A percentile compares a stretch with the other conserved stretches of the same genome.
Evolutionary conservation across 2,113 vertebrate species (phyloP).

Genomic region (Strix uralensis): DNA sequence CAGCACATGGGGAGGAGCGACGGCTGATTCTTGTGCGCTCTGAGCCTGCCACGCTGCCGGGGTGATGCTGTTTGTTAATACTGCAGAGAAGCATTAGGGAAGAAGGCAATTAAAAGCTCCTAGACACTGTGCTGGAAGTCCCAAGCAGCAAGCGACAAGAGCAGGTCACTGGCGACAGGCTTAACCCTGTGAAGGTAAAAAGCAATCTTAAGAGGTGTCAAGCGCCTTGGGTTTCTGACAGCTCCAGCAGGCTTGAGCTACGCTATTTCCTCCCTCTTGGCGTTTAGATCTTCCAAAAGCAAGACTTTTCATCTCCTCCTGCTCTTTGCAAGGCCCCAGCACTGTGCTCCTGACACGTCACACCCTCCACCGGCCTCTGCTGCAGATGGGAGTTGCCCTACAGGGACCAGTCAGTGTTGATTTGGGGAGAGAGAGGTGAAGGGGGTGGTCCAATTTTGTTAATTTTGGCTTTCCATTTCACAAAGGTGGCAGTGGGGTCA

Average conservation of each 20-base stretch:
- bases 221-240: not conserved
- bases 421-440: not conserved
- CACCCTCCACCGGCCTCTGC: not conserved
- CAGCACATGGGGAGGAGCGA: not conserved
- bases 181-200: not conserved
- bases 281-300: not conserved
- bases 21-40: not conserved
- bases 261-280: not conserved
- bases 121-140: conserved; percentile 26
- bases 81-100: not conserved
- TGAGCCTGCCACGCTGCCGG: not conserved
- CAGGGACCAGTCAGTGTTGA: not conserved
- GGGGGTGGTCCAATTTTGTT: not conserved
- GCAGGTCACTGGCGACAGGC: not conserved
- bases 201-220: not conserved
- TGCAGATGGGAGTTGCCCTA: not conserved
- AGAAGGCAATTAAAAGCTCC: not conserved
- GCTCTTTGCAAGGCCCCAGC: not conserved
- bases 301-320: not conserved
- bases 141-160: not conserved
- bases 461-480: not conserved
- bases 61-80: not conserved
- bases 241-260: not conserved
- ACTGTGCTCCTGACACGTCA: not conserved
- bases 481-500: not conserved